Conservation (phyloP, 2,888 invertebrate species). For the Blastobasis lacticolella region DNA sequence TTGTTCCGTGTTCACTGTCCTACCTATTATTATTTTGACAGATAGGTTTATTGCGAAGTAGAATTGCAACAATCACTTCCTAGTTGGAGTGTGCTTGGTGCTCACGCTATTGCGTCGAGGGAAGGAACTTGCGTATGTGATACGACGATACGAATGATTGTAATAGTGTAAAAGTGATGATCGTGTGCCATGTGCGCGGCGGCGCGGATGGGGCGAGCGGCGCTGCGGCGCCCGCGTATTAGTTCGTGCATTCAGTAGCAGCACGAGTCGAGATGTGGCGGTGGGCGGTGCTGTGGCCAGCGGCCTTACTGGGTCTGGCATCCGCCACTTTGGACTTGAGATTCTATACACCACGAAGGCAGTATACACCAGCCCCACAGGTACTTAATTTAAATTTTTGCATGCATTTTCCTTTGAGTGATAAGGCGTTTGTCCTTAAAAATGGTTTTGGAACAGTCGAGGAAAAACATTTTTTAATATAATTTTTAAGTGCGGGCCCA, state of each 20-base stretch:
- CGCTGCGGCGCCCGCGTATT: not conserved
- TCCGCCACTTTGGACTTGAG: slow-evolving; percentile 36
- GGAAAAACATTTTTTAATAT: too few relatives aligned
- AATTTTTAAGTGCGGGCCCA: too few relatives aligned
- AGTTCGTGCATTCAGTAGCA: slow-evolving; percentile 18
- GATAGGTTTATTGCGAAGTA: too few relatives aligned
- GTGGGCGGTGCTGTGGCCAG: slow-evolving; percentile 40
- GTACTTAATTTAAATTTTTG: slow-evolving; percentile 16
- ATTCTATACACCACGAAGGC: slow-evolving; percentile 28
- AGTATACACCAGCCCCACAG: slow-evolving; percentile 26
- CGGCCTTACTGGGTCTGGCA: slow-evolving; percentile 27
- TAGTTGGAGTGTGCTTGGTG: not conserved
- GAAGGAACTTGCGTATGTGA: slow-evolving; percentile 12
- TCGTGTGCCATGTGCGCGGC: slow-evolving; percentile 5
- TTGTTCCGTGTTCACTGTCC: too few relatives aligned
- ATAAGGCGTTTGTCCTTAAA: too few relatives aligned
- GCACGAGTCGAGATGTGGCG: slow-evolving; percentile 42
- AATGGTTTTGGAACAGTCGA: too few relatives aligned
- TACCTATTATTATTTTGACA: too few relatives aligned
- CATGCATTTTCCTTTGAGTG: slow-evolving; percentile 1
- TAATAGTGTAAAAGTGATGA: slow-evolving; percentile 12
- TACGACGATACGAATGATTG: slow-evolving; percentile 6
- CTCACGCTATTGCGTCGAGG: slow-evolving; percentile 12
- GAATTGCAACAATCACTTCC: too few relatives aligned
- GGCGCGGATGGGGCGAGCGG: not conserved